These are phyloP conservation scores for Mimachlamys varia DNA, from an alignment of 2,888 invertebrate species.

Conservation along the genomic window DNA sequence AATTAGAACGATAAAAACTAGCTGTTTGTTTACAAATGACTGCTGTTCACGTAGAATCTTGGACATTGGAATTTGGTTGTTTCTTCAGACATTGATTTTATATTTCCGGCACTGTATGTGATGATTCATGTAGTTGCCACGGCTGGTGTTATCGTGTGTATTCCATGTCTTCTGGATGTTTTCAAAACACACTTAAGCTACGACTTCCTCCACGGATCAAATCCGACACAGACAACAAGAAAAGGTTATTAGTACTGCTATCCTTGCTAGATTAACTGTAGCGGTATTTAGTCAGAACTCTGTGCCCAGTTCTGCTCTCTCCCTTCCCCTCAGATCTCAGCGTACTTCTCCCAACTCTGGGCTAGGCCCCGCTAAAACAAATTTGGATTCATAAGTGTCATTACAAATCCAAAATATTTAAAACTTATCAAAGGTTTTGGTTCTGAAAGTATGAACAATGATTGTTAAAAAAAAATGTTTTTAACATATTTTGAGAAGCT, in stretches of 20 bases:
- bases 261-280: neutral
- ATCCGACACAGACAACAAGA: neutral
- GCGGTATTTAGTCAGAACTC: neutral
- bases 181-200: conserved; percentile 31
- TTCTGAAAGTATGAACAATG: neutral
- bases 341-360: neutral
- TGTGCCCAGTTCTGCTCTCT: neutral
- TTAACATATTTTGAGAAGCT: neutral
- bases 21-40: neutral
- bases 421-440: neutral
- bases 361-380: neutral
- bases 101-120: conserved; percentile 3
- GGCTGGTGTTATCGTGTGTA: conserved; percentile 16
- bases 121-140: conserved; percentile 21
- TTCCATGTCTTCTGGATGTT: conserved; percentile 20
- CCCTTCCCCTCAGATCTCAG: neutral
- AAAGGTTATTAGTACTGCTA: neutral
- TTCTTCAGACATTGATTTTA: conserved; percentile 5
- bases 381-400: neutral
- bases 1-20: neutral
- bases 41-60: neutral
- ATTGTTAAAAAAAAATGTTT: neutral
- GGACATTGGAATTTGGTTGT: conserved; percentile 17
- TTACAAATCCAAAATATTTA: neutral
- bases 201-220: conserved; percentile 17